These are phyloP conservation scores for Branchipolynoe longqiensis DNA, from an alignment of 2,888 invertebrate species.

Conservation along the genomic window DNA sequence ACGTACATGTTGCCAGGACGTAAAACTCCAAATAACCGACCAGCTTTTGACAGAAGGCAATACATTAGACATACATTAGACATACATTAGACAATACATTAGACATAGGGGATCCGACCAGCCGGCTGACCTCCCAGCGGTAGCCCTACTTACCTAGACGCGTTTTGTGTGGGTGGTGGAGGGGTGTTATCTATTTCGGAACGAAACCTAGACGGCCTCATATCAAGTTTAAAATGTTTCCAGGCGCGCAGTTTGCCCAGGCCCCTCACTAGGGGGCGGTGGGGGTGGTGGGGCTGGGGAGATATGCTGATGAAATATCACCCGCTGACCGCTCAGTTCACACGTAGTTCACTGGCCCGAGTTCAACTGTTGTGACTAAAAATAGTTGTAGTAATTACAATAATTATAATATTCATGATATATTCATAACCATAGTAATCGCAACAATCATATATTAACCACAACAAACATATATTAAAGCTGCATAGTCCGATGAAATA, in stretches of 20 bases:
- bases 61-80: conserved; percentile 27
- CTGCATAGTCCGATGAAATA: no score
- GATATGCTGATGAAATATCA: conserved; percentile 38
- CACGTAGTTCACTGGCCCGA: conserved; percentile 6
- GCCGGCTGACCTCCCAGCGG: no score
- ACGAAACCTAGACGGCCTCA: conserved; percentile 50
- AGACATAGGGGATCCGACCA: conserved; percentile 23
- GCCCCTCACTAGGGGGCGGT: conserved; percentile 12
- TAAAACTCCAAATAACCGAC: no score
- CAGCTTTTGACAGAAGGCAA: conserved; percentile 55
- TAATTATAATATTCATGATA: neutral
- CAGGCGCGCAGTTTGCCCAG: neutral
- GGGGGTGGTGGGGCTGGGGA: no score
- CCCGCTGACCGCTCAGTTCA: conserved; percentile 44
- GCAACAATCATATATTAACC: no score
- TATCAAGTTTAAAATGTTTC: conserved; percentile 56
- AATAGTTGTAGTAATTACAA: neutral
- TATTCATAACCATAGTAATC: neutral
- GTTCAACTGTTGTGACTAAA: neutral
- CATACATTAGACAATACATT: no score
- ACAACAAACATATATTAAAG: no score
- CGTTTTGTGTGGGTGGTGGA: conserved; percentile 35
- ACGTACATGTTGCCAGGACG: no score
- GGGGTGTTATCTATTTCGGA: conserved; percentile 48
- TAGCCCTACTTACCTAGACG: neutral